Evolutionary conservation across 2,113 vertebrate species (phyloP).

Genomic region (Glaucidium brasilianum): DNA sequence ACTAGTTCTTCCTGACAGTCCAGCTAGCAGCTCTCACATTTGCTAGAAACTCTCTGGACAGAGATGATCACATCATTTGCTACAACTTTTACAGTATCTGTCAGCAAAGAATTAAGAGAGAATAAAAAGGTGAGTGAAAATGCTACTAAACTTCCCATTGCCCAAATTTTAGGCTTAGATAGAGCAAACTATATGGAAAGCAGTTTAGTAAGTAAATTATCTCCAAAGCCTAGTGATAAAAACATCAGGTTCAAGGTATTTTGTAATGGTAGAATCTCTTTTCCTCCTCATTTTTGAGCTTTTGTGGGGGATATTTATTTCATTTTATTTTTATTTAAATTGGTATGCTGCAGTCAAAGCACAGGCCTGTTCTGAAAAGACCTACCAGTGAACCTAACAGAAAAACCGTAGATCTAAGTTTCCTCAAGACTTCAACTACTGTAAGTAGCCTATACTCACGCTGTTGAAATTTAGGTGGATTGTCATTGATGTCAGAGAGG

Average conservation of each 20-base stretch:
- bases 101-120: neutral
- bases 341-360: neutral
- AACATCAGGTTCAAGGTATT: neutral
- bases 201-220: neutral
- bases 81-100: neutral
- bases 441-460: constrained; percentile 77
- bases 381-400: neutral
- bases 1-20: neutral
- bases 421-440: neutral
- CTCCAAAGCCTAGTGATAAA: neutral
- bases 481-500: constrained; percentile 93
- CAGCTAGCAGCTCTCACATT: neutral
- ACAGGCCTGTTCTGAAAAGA: neutral
- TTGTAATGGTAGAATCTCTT: neutral
- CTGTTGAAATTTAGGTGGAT: constrained; percentile 89
- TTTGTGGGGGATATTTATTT: neutral
- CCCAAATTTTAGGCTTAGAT: neutral
- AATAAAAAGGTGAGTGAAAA: neutral
- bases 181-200: neutral
- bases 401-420: neutral
- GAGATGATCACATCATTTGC: neutral
- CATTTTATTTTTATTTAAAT: neutral
- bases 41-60: neutral
- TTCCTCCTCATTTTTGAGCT: neutral
- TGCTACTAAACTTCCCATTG: fast-evolving